Conservation (phyloP, 2,113 vertebrate species). For the Serinus canaria region DNA sequence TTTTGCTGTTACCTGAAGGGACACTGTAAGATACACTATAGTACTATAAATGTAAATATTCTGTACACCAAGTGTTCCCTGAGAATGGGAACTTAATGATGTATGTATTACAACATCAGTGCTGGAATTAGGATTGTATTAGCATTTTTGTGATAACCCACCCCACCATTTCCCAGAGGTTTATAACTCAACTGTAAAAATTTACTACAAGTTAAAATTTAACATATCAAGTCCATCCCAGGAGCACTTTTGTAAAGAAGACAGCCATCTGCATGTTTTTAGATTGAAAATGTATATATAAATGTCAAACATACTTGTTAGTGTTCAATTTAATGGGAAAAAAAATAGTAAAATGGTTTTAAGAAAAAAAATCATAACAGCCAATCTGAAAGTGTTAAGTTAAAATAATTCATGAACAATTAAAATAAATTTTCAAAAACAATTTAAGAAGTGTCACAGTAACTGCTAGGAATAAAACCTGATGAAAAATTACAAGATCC, state of each 20-base stretch:
- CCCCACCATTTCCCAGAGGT: slow-evolving; percentile 26
- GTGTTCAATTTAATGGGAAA: neutral
- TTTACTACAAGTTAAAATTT: slow-evolving; percentile 35
- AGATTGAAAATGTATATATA: neutral
- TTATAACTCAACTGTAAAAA: slow-evolving; percentile 47
- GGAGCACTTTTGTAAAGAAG: neutral
- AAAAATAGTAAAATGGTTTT: neutral
- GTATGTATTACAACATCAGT: slow-evolving; percentile 57
- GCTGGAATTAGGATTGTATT: slow-evolving; percentile 37
- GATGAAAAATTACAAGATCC: neutral
- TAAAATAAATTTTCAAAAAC: neutral
- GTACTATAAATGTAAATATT: slow-evolving; percentile 70
- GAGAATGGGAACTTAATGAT: slow-evolving; percentile 64
- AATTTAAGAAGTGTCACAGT: neutral
- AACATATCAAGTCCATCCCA: neutral
- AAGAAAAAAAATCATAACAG: neutral
- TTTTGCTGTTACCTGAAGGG: slow-evolving; percentile 62
- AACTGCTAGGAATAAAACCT: neutral
- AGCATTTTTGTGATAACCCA: slow-evolving; percentile 57
- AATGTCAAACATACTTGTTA: neutral
- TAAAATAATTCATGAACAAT: neutral
- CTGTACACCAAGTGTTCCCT: slow-evolving; percentile 44
- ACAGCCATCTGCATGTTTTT: neutral
- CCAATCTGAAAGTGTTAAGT: neutral
- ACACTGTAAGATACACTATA: slow-evolving; percentile 50